Percentiles rank a stretch among this genome's conserved stretches.
Evolutionary conservation across 2,797 vertebrate genomes (phyloP).

Genomic region (Mastacembelus armatus): DNA sequence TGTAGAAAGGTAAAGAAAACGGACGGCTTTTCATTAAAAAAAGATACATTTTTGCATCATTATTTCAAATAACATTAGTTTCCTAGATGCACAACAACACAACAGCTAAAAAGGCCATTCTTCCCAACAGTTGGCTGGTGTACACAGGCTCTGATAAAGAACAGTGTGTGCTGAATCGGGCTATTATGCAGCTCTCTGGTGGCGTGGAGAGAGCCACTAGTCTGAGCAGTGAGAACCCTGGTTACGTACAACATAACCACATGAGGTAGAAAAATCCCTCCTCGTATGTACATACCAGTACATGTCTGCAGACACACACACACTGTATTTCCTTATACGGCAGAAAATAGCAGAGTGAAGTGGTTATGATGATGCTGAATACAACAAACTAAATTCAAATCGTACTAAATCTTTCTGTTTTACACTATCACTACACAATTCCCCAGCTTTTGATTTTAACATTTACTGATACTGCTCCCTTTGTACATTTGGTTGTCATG

Average conservation of each 20-base stretch:
- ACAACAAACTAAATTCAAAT: neutral
- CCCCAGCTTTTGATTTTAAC: neutral
- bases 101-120: conserved; percentile 1
- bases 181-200: conserved; percentile 11
- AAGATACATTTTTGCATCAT: too few relatives aligned
- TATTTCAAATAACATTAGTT: conserved; percentile 8
- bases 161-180: neutral
- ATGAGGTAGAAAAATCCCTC: conserved; percentile 17
- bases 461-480: neutral
- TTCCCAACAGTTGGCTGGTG: conserved; percentile 9
- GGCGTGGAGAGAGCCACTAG: neutral
- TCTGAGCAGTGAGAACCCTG: conserved; percentile 7
- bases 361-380: neutral
- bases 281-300: neutral
- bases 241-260: conserved; percentile 34
- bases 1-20: conserved; percentile 63
- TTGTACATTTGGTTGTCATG: neutral
- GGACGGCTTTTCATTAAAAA: conserved; percentile 54
- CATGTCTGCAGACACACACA: conserved; percentile 4
- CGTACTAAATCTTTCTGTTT: neutral
- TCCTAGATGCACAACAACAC: neutral
- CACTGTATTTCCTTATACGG: conserved; percentile 43
- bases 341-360: conserved; percentile 20
- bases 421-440: neutral
- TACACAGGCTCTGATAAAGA: conserved; percentile 4